phyloP scores from a whole-genome alignment of 2,113 vertebrate species.

The Dicrurus megarhynchus region DNA sequence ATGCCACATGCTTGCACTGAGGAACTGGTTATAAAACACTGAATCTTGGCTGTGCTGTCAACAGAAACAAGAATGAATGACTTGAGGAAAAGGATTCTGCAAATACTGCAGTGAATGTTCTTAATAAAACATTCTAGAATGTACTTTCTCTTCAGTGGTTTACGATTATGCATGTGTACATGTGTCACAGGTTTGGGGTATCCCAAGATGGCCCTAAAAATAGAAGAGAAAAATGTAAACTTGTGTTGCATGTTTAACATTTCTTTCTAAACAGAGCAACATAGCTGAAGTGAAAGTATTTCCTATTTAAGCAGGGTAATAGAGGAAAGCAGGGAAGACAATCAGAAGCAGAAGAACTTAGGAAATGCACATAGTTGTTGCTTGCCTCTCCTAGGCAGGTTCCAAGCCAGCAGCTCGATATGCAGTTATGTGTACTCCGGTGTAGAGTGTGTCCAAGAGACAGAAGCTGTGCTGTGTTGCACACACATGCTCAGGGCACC shows the following conservation, averaged over 20 bases:
- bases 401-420: neutral
- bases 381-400: neutral
- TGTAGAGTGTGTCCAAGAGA: neutral
- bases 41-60: neutral
- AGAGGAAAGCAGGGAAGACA: neutral
- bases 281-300: neutral
- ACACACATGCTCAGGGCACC: neutral
- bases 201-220: neutral
- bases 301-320: neutral
- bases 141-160: neutral
- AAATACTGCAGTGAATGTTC: neutral
- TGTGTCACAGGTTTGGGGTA: neutral
- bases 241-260: neutral
- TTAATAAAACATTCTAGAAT: neutral
- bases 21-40: neutral
- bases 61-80: neutral
- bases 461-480: neutral
- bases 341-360: neutral
- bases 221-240: neutral
- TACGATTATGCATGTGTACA: accelerated
- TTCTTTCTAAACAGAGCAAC: neutral
- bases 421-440: neutral
- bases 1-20: neutral
- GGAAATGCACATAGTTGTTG: neutral
- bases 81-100: neutral